Evolutionary conservation across 2,797 vertebrate species (phyloP), one percentile per base, ranked within the genome.

Genomic region (Macropodus opercularis): DNA sequence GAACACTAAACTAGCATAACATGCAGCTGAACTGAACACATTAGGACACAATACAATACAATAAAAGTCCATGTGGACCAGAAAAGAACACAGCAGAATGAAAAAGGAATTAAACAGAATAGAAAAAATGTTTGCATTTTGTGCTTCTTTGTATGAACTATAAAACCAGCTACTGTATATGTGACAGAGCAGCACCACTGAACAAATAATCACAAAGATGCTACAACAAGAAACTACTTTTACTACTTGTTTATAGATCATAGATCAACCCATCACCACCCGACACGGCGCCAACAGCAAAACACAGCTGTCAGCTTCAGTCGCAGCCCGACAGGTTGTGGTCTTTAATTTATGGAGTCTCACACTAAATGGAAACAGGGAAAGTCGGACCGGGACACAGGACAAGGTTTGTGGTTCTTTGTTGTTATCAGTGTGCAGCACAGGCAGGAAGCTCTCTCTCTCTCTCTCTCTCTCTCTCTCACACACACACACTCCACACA

Each of bases 381-480:
- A 64, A 69, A 76, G 71, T 71, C 1, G 31, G 57, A 67, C 64
- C 18, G 39, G 62, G 75, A 76, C 64, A 58, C 59, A 67, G 64
- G 65, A 75, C 52, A 24, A 75, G 74, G 67, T 81, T 88, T 85
- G 83, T 78, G 86, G 85, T 85, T 83, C 58, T 75, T 63, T 69
- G 53, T 63, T 77, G 85, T 91, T 92, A 92, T 93, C 87, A 88
- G 87, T 29, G 14, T 29, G 40, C 55, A 76, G 77, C 86, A 85
- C 86, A 59, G 77, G 55, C 85, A 92, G 90, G 87, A 90, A 92
- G n/a, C n/a, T n/a, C n/a, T n/a, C n/a, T n/a, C n/a, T n/a, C n/a
- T n/a, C n/a, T n/a, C n/a, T n/a, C n/a, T n/a, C n/a, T n/a, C n/a
- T n/a, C n/a, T n/a, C n/a, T n/a, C n/a, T n/a, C n/a, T n/a, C n/a